A percentile compares a stretch with the other conserved stretches of the same genome.
phyloP scores from a whole-genome alignment of 2,797 vertebrate species.

The Hirundo rustica region DNA sequence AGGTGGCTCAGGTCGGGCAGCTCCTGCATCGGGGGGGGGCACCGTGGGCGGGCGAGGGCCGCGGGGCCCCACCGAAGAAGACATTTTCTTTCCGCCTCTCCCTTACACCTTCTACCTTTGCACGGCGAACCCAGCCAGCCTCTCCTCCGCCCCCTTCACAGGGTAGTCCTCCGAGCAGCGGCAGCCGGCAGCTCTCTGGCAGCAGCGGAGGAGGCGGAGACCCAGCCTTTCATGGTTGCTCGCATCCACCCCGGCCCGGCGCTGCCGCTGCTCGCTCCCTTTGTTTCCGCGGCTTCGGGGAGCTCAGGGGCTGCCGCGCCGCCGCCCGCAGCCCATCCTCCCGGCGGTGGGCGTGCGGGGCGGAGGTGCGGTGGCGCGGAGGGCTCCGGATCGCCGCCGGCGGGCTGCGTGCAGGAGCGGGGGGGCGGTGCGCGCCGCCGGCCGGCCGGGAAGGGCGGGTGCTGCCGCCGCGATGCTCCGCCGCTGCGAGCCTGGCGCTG shows the following conservation, averaged over 20 bases:
- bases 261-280: conserved; percentile 72
- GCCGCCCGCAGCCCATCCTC: conserved; percentile 82
- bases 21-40: conserved; percentile 91
- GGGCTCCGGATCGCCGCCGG: conserved; percentile 23
- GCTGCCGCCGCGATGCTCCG: conserved; percentile 41
- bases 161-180: conserved; percentile 72
- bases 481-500: conserved; percentile 56
- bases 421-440: neutral
- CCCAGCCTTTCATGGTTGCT: conserved; percentile 84
- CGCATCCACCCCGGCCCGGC: conserved; percentile 74
- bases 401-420: conserved; percentile 4
- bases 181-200: conserved; percentile 60
- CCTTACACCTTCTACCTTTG: conserved; percentile 81
- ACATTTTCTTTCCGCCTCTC: conserved; percentile 87
- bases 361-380: conserved; percentile 50
- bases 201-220: conserved; percentile 69
- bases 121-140: conserved; percentile 29
- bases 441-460: conserved; percentile 58
- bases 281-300: conserved; percentile 72
- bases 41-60: conserved; percentile 92
- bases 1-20: conserved; percentile 98
- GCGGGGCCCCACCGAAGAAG: conserved; percentile 90
- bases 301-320: conserved; percentile 73
- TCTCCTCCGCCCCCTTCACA: conserved; percentile 79
- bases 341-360: conserved; percentile 49